Evolutionary conservation across 2,888 invertebrate species (phyloP).

Genomic region (Drosophila kokeensis): DNA sequence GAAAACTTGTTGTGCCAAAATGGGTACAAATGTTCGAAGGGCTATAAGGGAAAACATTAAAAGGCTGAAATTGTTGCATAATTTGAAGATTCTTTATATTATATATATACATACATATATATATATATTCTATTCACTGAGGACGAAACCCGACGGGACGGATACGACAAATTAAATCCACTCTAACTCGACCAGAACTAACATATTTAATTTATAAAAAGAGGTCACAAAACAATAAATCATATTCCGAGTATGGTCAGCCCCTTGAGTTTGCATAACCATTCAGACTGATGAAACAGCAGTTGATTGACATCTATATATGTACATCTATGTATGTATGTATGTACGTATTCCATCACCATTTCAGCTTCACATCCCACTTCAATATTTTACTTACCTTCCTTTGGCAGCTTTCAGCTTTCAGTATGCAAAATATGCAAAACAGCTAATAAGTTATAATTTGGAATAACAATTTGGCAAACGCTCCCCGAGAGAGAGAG

Average conservation of each 20-base stretch:
- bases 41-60: not conserved
- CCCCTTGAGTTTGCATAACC: not conserved
- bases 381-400: not conserved
- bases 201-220: not conserved
- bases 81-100: not conserved
- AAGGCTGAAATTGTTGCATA: not conserved
- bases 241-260: not conserved
- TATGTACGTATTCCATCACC: not conserved
- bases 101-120: not conserved
- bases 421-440: constrained; percentile 48
- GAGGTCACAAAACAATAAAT: not conserved
- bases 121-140: not conserved
- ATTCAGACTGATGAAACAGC: not conserved
- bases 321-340: not conserved
- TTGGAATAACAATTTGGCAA: constrained; percentile 61
- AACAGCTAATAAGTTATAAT: constrained; percentile 64
- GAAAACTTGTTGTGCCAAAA: not conserved
- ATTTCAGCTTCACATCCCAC: not conserved
- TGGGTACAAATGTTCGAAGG: not conserved
- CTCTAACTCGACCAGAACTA: not conserved
- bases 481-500: not conserved
- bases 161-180: not conserved
- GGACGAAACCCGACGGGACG: no score
- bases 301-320: not conserved
- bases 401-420: not conserved